Evolutionary conservation across 2,888 invertebrate genomes (phyloP), one percentile per base, ranked within the genome.

Genomic region (Barypeithes pellucidus): DNA sequence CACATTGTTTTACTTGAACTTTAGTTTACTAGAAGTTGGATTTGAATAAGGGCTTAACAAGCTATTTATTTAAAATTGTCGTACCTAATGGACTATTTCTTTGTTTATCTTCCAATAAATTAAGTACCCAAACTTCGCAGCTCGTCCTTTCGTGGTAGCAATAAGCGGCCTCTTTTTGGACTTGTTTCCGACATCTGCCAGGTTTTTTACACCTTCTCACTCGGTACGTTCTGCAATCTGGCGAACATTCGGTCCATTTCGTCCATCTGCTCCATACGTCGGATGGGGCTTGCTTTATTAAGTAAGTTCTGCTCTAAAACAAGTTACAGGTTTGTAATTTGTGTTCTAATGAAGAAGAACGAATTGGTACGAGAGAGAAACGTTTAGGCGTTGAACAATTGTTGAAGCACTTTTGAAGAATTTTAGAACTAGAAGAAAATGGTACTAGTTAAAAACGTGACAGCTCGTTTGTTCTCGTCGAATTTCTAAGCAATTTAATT

Each of bases 111-210:
- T 86, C 80, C 81, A 86, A 65, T 82, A 87, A 77, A 86, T 87
- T 87, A 33, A 84, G 78, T n/a, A 86, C 83, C 73, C 93, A 94
- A 69, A 89, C 89, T 83, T 95, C 94, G 84, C 97, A 97, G 81
- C 91, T 91, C 67, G 94, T 93, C 63, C 93, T 94, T 77, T 94
- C 93, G 45, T 92, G 89, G 83, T 94, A 95, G 84, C 97, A 97
- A 82, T 93, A 94, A 2, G 95, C 95, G 5, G 93, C 93, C 86
- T 97, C 95, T 74, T 91, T 90, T 65, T 96, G 90, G 43, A 93
- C 90, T 82, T 93, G 92, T 52, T 90, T 91, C 1, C 93, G 93
- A 81, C 97, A 97, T 78, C 94, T 88, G 9, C 91, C 89, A 0
- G 90, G 90, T 80, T 90, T 90, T 80, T 90, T 90, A 85, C 96